Base-by-base conservation (phyloP, 2,888 invertebrate genomes). In the Pristionchus japonicus region DNA sequence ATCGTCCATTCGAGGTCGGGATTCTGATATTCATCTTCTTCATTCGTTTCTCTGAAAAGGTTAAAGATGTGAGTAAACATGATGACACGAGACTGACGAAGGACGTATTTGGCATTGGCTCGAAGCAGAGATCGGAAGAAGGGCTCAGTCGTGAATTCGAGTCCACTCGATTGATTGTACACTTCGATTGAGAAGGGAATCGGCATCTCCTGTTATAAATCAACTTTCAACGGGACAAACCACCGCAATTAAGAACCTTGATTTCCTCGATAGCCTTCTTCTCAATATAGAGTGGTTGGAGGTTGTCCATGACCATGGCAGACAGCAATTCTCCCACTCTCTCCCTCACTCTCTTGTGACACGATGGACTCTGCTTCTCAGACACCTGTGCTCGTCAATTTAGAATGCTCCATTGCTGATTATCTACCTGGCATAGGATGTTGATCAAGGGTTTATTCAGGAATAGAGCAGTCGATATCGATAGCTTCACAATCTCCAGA, bases 371-470 rank as follows among this genome's bases (percentile, higher is more conserved):
- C 27, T 85, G 85, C 20, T 6, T n/a, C 27, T 20, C 85, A 27
- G 84, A 84, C 13, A 84, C 84, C 84, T 84, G 61, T n/a, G 17
- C 1, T 52, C 23, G 23, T 13, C 17, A 17, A 3, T 52, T 20
- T 52, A 23, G 3, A 52, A 52, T 52, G 3, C 17, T 20, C 1
- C 23, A 3, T 20, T 20, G n/a, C n/a, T n/a, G n/a, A n/a, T n/a
- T n/a, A n/a, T n/a, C n/a, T 34, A 93, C 93, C 89, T 94, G 94
- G 88, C 94, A 94, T 52, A 95, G 89, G 82, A 95, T 92, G 88
- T 94, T 93, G 88, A 95, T 94, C 47, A 94, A 92, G 27, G 95
- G 95, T 84, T 93, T 93, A 90, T 95, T 95, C 67, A 95, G 91
- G 67, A 92, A 90, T 15, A 94, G 91, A 1, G 91, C 89, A 40